These are phyloP conservation scores for Arion vulgaris DNA, from an alignment of 1,140 invertebrate species.

Conservation along the genomic window DNA sequence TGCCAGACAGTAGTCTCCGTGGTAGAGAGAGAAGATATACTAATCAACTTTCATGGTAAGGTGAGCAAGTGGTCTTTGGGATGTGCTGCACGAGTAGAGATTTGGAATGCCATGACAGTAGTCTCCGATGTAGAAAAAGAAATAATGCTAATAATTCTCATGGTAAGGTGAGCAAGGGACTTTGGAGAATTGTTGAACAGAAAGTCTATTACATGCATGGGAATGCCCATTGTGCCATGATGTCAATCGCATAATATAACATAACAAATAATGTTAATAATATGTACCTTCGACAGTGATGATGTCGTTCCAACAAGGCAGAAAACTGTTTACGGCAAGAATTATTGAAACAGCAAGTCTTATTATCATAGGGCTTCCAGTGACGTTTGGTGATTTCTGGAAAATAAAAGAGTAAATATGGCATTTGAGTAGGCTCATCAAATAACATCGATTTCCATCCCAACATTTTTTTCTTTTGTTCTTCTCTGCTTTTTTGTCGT, in stretches of 20 bases:
- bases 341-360: conserved; percentile 45
- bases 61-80: too few species aligned
- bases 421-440: too few species aligned
- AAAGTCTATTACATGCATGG: neutral
- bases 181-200: neutral
- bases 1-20: too few species aligned
- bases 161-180: neutral
- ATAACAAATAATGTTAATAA: neutral
- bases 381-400: conserved; percentile 57
- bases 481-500: too few species aligned
- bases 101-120: too few species aligned
- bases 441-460: too few species aligned
- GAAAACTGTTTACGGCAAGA: conserved; percentile 52
- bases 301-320: conserved; percentile 49
- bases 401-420: conserved; percentile 21
- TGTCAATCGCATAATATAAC: neutral
- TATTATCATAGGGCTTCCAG: conserved; percentile 46
- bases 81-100: too few species aligned
- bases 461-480: too few species aligned
- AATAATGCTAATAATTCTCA: neutral
- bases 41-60: too few species aligned
- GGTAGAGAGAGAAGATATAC: too few species aligned
- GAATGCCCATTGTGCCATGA: neutral
- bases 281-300: conserved; percentile 49
- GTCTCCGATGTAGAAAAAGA: too few species aligned